Conservation (phyloP, 2,113 vertebrate species). For the Amphilophus citrinellus region DNA sequence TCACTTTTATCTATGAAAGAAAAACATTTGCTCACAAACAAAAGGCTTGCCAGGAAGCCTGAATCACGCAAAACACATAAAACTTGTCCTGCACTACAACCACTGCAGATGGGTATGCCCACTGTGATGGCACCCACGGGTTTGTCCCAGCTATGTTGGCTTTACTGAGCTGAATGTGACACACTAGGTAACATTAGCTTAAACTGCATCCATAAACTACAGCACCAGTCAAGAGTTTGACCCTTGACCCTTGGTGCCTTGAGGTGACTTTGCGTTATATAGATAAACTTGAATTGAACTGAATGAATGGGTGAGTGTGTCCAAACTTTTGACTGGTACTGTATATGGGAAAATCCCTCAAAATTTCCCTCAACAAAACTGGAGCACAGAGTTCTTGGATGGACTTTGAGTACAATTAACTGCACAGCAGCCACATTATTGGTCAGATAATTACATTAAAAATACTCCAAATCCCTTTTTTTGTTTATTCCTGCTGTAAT, state of each 20-base stretch:
- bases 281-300: too few species aligned
- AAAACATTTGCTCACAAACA: background rate
- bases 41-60: background rate
- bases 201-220: background rate
- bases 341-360: background rate
- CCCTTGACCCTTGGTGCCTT: too few species aligned
- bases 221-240: too few species aligned
- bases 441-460: background rate
- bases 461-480: too few species aligned
- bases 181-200: background rate
- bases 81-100: too few species aligned
- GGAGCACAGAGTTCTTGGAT: background rate
- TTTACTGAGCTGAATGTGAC: background rate
- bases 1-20: background rate
- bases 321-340: too few species aligned
- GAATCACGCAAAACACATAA: too few species aligned
- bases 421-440: background rate
- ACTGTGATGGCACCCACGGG: too few species aligned
- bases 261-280: too few species aligned
- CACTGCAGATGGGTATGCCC: too few species aligned
- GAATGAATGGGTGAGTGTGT: too few species aligned
- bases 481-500: background rate
- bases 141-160: too few species aligned
- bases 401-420: background rate
- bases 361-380: background rate